Evolutionary conservation across 2,113 vertebrate genomes (phyloP).

Genomic region (Chaetops frenatus): DNA sequence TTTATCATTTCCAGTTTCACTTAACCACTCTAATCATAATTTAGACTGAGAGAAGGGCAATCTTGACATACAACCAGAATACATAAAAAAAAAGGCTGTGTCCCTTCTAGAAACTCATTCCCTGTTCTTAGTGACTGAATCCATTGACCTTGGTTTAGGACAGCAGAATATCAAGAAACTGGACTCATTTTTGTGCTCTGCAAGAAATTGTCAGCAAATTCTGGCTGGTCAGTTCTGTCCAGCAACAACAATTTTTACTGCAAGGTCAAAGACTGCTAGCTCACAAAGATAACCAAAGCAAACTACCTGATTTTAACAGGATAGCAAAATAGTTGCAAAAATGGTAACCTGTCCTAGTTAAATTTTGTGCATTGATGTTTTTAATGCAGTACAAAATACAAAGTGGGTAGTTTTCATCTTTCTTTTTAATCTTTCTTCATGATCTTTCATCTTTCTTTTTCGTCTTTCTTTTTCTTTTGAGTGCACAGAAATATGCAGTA

Average conservation of each 20-base stretch:
- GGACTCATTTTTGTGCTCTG: not conserved
- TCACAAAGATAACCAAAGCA: not conserved
- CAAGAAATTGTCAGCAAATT: not conserved
- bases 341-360: not conserved
- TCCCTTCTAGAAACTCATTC: not conserved
- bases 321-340: not conserved
- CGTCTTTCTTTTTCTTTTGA: not conserved
- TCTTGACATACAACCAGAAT: not conserved
- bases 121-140: not conserved
- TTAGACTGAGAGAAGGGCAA: not conserved
- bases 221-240: not conserved
- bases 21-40: not conserved
- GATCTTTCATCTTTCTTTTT: not conserved
- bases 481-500: not conserved
- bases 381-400: not conserved
- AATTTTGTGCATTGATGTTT: not conserved
- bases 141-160: not conserved
- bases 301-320: not conserved
- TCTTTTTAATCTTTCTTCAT: not conserved
- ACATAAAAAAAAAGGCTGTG: accelerated
- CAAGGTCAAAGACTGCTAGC: not conserved
- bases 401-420: not conserved
- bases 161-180: not conserved
- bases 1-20: not conserved
- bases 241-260: not conserved